phyloP scores from a whole-genome alignment of 2,113 vertebrate species.

The Lamprotornis superbus region DNA sequence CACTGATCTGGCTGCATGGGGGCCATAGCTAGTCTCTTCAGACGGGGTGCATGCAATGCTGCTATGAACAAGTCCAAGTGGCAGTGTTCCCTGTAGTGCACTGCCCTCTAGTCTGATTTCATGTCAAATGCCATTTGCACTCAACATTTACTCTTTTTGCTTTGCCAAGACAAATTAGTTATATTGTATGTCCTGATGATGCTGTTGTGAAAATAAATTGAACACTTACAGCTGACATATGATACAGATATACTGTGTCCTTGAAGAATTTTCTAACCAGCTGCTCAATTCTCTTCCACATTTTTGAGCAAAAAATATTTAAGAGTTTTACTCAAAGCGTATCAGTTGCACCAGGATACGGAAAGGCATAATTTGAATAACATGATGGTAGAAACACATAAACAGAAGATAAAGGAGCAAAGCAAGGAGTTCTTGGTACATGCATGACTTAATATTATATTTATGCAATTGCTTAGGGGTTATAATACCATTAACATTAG shows the following conservation, averaged over 20 bases:
- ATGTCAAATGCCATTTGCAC: background rate
- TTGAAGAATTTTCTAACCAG: background rate
- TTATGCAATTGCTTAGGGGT: background rate
- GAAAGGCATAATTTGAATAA: background rate
- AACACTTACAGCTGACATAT: background rate
- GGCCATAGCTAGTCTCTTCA: background rate
- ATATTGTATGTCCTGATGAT: background rate
- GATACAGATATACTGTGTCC: background rate
- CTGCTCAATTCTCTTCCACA: background rate
- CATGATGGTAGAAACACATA: background rate
- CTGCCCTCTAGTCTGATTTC: background rate
- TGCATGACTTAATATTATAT: background rate
- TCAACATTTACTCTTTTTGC: background rate
- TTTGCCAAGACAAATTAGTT: background rate
- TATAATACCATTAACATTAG: background rate
- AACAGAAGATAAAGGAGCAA: background rate
- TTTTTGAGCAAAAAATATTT: background rate
- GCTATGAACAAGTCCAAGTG: background rate
- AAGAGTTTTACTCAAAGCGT: background rate
- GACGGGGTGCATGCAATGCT: rapidly evolving
- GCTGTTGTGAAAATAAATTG: background rate
- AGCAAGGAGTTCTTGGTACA: background rate
- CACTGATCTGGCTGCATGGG: background rate
- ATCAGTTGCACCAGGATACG: background rate
- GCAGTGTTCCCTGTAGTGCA: background rate